These are phyloP conservation scores for Coronaproctus castanopsis DNA, from an alignment of 2,888 invertebrate genomes.

Conservation along the genomic window DNA sequence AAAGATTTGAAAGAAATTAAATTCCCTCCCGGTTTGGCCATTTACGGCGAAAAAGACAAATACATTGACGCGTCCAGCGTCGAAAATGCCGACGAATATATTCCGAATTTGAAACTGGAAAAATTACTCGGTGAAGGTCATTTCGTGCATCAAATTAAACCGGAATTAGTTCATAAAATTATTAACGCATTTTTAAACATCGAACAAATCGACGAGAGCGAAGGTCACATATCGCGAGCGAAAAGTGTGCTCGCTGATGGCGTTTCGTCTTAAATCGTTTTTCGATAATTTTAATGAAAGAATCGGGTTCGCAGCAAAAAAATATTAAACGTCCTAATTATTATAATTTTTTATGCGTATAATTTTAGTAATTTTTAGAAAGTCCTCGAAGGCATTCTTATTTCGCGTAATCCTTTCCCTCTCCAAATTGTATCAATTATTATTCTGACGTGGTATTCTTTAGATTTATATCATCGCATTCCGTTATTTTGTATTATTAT, in stretches of 20 bases:
- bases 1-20: conserved; percentile 23
- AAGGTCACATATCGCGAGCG: too few relatives aligned
- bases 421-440: too few relatives aligned
- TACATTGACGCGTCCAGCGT: conserved; percentile 23
- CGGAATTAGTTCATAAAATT: conserved; percentile 31
- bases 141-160: conserved; percentile 36
- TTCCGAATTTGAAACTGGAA: conserved; percentile 28
- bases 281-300: too few relatives aligned
- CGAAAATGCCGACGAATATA: conserved; percentile 20
- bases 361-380: too few relatives aligned
- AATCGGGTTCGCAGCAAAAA: too few relatives aligned
- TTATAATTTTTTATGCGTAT: too few relatives aligned
- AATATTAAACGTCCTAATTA: too few relatives aligned
- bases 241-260: conserved; percentile 12
- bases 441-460: too few relatives aligned
- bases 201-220: neutral
- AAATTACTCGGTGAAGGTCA: conserved; percentile 31
- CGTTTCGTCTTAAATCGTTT: conserved; percentile 3
- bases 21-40: conserved; percentile 29
- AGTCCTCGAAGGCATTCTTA: too few relatives aligned
- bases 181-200: conserved; percentile 30
- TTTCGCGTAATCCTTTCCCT: too few relatives aligned
- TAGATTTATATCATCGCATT: too few relatives aligned
- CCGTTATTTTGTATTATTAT: too few relatives aligned
- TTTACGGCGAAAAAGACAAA: conserved; percentile 30